Conservation (phyloP, 2,113 vertebrate genomes). For the Actenoides lindsayi region DNA sequence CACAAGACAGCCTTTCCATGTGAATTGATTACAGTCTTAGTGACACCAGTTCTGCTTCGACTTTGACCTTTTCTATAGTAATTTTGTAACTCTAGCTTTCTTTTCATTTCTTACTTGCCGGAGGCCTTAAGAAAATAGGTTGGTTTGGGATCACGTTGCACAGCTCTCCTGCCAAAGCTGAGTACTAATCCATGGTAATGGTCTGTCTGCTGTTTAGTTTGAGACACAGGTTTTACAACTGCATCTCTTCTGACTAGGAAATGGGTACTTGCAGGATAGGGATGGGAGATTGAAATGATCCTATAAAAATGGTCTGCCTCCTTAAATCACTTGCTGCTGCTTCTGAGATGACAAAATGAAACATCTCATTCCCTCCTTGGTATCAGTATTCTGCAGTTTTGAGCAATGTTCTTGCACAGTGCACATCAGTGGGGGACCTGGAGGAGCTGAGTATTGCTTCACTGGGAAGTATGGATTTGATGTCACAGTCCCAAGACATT, state of each 20-base stretch:
- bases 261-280: background rate
- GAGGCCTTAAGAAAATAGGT: background rate
- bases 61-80: background rate
- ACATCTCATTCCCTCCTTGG: background rate
- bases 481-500: background rate
- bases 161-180: background rate
- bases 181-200: background rate
- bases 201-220: background rate
- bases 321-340: background rate
- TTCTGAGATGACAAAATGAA: background rate
- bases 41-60: background rate
- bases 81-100: background rate
- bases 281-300: background rate
- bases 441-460: background rate
- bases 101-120: background rate
- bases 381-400: background rate
- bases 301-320: fast-evolving
- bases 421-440: fast-evolving
- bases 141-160: background rate
- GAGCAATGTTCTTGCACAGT: background rate
- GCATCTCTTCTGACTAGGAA: background rate
- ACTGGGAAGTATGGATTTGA: background rate
- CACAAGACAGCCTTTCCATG: background rate
- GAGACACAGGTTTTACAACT: background rate
- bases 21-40: background rate